A percentile compares a stretch with the other conserved stretches of the same genome.
phyloP scores from a whole-genome alignment of 2,888 invertebrate species.

The Cheiracanthium punctorium region DNA sequence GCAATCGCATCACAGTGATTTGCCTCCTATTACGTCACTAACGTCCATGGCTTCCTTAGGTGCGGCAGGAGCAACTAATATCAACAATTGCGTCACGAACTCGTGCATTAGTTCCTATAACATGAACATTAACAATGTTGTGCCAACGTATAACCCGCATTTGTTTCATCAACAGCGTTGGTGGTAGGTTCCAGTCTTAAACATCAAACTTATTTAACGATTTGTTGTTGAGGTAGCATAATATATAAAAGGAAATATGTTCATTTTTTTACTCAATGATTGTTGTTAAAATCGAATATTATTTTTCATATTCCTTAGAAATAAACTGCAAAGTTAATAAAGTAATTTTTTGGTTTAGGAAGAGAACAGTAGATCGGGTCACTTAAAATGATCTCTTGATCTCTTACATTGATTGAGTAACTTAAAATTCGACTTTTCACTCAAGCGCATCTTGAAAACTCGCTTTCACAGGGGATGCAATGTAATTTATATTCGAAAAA shows the following conservation, averaged over 20 bases:
- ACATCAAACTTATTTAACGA: background rate
- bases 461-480: too few species aligned
- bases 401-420: too few species aligned
- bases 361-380: too few species aligned
- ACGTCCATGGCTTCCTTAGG: conserved; percentile 56
- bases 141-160: conserved; percentile 71
- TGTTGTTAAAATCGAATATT: background rate
- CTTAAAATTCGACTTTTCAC: too few species aligned
- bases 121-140: conserved; percentile 69
- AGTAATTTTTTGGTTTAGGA: too few species aligned
- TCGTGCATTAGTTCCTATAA: conserved; percentile 64
- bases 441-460: too few species aligned
- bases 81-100: conserved; percentile 61
- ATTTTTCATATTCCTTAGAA: too few species aligned
- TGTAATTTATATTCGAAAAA: too few species aligned
- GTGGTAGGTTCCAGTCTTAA: conserved; percentile 41
- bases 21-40: conserved; percentile 46
- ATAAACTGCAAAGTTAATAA: too few species aligned
- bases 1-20: conserved; percentile 82
- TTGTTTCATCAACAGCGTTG: conserved; percentile 71
- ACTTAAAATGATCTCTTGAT: too few species aligned
- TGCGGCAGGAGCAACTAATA: conserved; percentile 35
- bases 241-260: background rate
- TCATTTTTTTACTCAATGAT: background rate
- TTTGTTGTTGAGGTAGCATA: background rate